Evolutionary conservation across 2,888 invertebrate species (phyloP), one percentile per base, ranked within the genome.

Genomic region (Polydrusus pterygomalis): DNA sequence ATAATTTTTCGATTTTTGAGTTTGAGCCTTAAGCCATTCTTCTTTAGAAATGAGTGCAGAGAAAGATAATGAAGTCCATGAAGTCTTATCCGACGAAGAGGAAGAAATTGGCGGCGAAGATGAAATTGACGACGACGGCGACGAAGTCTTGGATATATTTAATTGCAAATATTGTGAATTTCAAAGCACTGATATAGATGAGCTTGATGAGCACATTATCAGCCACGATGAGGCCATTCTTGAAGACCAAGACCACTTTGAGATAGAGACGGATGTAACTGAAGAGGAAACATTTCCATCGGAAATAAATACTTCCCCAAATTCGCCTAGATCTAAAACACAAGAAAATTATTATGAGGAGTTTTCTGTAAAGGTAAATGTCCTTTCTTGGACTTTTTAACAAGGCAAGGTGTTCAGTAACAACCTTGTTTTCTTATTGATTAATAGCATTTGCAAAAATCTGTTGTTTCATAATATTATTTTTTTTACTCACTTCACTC

Each of bases 171-270:
- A 78, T 54, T 81, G 81, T 34, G 68, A 79, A 17, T 81, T 75
- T 60, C 70, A 76, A 74, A 78, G 78, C 7, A 64, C 69, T 20
- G 78, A 78, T 58, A 74, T 80, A 30, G 81, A 81, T 69, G 79
- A 79, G 43, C 74, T 81, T 47, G 81, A 81, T 38, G 79, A 79
- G 9, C 81, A 81, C 51, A 79, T 81, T 25, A 47, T 78, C 15
- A 77, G 49, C 43, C 81, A 81, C 51, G 80, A 80, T 38, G 77
- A 67, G 63, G 76, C 64, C 15, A 18, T 76, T 43, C 17, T 69
- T n/a, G 76, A 76, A 56, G 76, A 76, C 17, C 34, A 76, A 56
- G 76, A 76, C 17, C 34, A 56, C 20, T 9, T 8, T 34, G 70
- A 70, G 7, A 51, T 17, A 15, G 75, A 75, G 13, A n/a, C 17